Percentiles rank a stretch among this genome's conserved stretches.
Evolutionary conservation across 2,113 vertebrate genomes (phyloP).

Genomic region (Coracopsis vasa): DNA sequence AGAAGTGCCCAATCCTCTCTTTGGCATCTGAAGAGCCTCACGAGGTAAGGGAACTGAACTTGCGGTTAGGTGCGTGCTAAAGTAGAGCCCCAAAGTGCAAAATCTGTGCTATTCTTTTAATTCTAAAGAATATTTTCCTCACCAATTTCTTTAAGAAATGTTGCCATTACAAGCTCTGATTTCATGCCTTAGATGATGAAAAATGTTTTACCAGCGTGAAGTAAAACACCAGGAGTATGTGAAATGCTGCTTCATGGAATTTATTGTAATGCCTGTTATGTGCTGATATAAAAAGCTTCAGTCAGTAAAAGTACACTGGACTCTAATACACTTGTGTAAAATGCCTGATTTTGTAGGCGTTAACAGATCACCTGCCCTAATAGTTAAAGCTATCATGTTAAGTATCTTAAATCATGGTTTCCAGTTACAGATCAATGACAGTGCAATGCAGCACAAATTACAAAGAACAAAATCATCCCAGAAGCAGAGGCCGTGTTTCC

Average conservation of each 20-base stretch:
- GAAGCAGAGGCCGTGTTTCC: not conserved
- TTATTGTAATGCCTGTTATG: not conserved
- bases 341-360: not conserved
- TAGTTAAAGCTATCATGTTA: not conserved
- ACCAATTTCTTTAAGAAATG: not conserved
- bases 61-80: not conserved
- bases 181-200: not conserved
- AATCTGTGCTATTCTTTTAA: not conserved
- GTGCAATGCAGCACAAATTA: rapidly evolving
- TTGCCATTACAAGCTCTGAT: not conserved
- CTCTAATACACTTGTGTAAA: not conserved
- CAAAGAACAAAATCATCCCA: not conserved
- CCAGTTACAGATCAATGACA: not conserved
- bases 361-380: not conserved
- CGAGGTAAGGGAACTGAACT: not conserved
- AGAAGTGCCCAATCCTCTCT: not conserved
- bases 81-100: not conserved
- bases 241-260: not conserved
- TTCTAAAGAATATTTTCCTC: not conserved
- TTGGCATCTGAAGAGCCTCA: not conserved
- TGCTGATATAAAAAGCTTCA: not conserved
- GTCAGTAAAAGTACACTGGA: not conserved
- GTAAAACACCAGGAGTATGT: not conserved
- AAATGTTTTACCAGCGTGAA: not conserved
- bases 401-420: not conserved